Evolutionary conservation across 2,888 invertebrate species (phyloP).

Genomic region (Brachylomia viminalis): DNA sequence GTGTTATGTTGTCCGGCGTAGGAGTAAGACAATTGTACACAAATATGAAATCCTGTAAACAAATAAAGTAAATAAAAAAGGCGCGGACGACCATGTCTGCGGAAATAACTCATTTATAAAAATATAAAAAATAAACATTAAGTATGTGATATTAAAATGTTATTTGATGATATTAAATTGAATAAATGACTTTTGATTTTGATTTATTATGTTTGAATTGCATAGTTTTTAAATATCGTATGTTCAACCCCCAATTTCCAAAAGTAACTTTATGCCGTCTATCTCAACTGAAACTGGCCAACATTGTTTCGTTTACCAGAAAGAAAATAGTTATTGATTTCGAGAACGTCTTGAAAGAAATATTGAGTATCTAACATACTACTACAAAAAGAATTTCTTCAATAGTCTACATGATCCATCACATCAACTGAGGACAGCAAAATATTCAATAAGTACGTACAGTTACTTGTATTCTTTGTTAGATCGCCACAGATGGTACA

Average conservation of each 20-base stretch:
- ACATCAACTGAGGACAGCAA: not conserved
- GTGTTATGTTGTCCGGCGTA: too few relatives aligned
- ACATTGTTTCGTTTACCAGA: not conserved
- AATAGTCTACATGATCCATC: not conserved
- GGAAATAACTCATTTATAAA: too few relatives aligned
- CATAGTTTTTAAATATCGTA: not conserved
- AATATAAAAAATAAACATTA: too few relatives aligned
- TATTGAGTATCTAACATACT: not conserved
- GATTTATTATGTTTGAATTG: not conserved
- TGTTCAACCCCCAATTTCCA: too few relatives aligned
- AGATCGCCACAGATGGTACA: too few relatives aligned
- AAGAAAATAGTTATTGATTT: not conserved
- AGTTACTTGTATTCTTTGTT: too few relatives aligned
- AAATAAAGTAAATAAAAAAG: too few relatives aligned
- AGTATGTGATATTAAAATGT: conserved; percentile 18
- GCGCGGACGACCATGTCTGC: too few relatives aligned
- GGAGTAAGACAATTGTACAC: too few relatives aligned
- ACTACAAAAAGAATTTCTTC: not conserved
- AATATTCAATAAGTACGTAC: not conserved
- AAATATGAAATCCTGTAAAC: too few relatives aligned
- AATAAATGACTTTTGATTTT: too few relatives aligned
- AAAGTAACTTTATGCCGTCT: too few relatives aligned
- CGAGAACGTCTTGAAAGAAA: not conserved
- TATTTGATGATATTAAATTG: conserved; percentile 16
- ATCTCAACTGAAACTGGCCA: not conserved